A percentile compares a stretch with the other conserved stretches of the same genome.
phyloP scores from a whole-genome alignment of 2,113 vertebrate genomes.

The Chamaetylas fuelleborni region DNA sequence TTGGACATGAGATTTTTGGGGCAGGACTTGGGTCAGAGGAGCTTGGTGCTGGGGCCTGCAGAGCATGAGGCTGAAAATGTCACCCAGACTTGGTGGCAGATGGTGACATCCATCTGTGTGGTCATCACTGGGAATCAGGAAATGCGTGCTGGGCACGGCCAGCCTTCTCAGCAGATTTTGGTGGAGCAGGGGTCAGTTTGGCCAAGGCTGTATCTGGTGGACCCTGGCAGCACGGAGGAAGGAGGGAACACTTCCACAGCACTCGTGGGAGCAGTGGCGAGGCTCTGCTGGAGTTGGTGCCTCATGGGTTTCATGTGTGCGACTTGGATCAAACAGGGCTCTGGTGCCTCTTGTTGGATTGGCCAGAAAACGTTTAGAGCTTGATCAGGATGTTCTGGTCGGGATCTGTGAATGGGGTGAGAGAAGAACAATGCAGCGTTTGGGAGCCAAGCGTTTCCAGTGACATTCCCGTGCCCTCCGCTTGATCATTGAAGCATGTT shows the following conservation, averaged over 20 bases:
- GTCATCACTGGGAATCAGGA: fast-evolving
- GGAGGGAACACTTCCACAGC: not conserved
- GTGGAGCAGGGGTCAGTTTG: not conserved
- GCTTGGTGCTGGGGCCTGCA: not conserved
- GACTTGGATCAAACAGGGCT: not conserved
- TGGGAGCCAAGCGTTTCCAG: slow-evolving; percentile 57
- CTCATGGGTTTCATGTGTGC: fast-evolving
- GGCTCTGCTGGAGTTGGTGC: not conserved
- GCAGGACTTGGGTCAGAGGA: not conserved
- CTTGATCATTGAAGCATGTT: slow-evolving; percentile 62
- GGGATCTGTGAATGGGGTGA: slow-evolving; percentile 34
- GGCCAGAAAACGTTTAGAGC: not conserved
- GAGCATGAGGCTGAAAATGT: fast-evolving
- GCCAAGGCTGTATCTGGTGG: not conserved
- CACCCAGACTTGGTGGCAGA: no score
- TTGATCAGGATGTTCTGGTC: not conserved
- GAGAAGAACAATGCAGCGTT: slow-evolving; percentile 43
- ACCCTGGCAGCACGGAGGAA: fast-evolving
- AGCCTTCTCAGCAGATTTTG: not conserved
- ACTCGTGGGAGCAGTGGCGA: fast-evolving
- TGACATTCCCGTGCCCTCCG: slow-evolving; percentile 55
- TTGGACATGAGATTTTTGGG: not conserved
- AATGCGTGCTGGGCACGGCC: fast-evolving
- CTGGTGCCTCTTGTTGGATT: not conserved
- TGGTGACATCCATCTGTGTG: not conserved